Percentiles rank a stretch among this genome's conserved stretches.
phyloP scores from a whole-genome alignment of 2,888 invertebrate species.

The Ochropacha duplaris region DNA sequence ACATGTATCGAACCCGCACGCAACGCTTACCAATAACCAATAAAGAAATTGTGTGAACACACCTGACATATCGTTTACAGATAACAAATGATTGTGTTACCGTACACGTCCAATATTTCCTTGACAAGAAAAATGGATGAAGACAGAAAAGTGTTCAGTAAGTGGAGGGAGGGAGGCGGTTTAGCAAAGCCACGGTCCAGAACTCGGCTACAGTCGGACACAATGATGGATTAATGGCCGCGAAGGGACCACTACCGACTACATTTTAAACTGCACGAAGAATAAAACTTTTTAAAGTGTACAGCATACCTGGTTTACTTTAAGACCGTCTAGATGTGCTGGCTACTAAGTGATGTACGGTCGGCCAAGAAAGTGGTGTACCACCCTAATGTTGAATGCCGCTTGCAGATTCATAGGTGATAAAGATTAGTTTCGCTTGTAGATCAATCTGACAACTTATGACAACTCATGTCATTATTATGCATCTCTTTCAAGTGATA shows the following conservation, averaged over 20 bases:
- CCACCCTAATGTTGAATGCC: too few species aligned
- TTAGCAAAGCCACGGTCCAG: slow-evolving; percentile 23
- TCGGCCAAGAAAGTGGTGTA: too few species aligned
- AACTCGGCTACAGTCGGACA: slow-evolving; percentile 35
- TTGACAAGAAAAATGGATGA: slow-evolving; percentile 35
- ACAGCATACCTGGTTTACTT: slow-evolving; percentile 20
- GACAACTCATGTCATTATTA: too few species aligned
- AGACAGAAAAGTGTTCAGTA: slow-evolving; percentile 20
- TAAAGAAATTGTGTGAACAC: slow-evolving; percentile 11
- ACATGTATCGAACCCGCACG: not conserved
- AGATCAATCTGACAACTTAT: too few species aligned
- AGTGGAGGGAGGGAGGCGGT: slow-evolving; percentile 19
- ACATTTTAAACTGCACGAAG: slow-evolving; percentile 50
- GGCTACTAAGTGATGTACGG: not conserved
- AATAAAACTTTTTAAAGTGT: slow-evolving; percentile 47
- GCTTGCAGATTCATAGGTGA: too few species aligned
- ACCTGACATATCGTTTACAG: slow-evolving; percentile 14
- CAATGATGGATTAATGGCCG: slow-evolving; percentile 67
- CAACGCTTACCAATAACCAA: slow-evolving; percentile 6
- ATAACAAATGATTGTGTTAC: slow-evolving; percentile 21
- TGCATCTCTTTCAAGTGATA: too few species aligned
- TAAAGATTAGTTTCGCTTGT: too few species aligned
- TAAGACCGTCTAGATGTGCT: not conserved
- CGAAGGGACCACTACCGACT: slow-evolving; percentile 31
- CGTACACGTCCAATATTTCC: slow-evolving; percentile 21